These are phyloP conservation scores for Channallabes apus DNA, from an alignment of 2,797 vertebrate species.

Conservation along the genomic window DNA sequence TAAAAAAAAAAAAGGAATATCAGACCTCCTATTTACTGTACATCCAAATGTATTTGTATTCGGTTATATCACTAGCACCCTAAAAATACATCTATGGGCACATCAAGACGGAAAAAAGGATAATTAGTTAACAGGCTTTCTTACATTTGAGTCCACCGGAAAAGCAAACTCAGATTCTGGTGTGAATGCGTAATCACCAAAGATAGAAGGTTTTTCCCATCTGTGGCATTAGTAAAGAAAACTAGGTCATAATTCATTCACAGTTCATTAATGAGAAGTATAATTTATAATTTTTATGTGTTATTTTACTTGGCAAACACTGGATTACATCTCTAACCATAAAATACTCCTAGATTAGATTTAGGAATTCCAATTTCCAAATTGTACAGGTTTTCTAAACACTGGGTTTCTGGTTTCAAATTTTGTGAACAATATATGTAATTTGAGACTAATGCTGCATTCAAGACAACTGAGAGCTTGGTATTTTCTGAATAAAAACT, in stretches of 20 bases:
- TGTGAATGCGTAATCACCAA: not conserved
- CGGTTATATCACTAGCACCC: not conserved
- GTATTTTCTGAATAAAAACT: not conserved
- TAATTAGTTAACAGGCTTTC: not conserved
- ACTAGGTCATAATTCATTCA: not conserved
- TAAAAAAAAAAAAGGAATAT: not conserved
- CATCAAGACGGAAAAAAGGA: not conserved
- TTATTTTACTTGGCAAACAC: not conserved
- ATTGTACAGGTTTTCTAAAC: not conserved
- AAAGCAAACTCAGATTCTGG: not conserved
- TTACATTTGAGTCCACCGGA: not conserved
- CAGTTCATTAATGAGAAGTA: not conserved
- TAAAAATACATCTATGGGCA: not conserved
- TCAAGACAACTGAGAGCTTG: not conserved
- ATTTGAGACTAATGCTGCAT: constrained; percentile 20
- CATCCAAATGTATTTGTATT: not conserved
- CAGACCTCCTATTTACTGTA: too few relatives aligned
- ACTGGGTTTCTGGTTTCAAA: not conserved
- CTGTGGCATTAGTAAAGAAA: not conserved
- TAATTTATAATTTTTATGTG: not conserved
- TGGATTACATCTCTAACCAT: not conserved
- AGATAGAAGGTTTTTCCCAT: not conserved
- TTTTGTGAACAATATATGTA: not conserved
- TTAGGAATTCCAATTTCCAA: constrained; percentile 12
- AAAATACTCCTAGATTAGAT: not conserved